Conservation (phyloP, 2,797 vertebrate species). For the Chiloscyllium punctatum region DNA sequence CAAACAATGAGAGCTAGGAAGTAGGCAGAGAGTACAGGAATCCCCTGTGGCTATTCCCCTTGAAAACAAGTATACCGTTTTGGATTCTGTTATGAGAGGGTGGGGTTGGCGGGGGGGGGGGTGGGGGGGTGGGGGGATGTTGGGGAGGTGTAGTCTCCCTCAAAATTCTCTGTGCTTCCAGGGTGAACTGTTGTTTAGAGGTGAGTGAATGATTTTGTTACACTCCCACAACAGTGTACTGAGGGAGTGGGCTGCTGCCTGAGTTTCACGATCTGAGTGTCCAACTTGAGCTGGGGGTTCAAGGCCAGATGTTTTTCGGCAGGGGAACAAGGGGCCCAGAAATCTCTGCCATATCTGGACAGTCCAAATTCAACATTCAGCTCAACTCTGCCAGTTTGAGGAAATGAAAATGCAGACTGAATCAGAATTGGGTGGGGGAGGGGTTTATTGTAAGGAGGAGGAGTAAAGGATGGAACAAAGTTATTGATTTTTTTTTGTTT, state of each 20-base stretch:
- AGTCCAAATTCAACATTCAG: too few species aligned
- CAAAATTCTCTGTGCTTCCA: background rate
- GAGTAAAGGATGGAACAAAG: background rate
- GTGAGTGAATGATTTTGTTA: background rate
- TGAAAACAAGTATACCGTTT: too few species aligned
- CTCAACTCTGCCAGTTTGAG: background rate
- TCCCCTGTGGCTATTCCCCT: too few species aligned
- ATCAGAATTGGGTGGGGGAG: background rate
- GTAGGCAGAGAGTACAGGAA: too few species aligned
- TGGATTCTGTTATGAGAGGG: too few species aligned
- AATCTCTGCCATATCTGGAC: background rate
- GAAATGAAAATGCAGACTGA: background rate
- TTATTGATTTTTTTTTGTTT: background rate
- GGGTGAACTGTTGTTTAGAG: background rate
- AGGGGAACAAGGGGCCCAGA: background rate
- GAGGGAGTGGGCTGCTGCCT: background rate
- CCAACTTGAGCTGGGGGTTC: too few species aligned
- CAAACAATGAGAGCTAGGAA: too few species aligned
- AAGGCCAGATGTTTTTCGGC: background rate
- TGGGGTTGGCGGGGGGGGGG: too few species aligned
- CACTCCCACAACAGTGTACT: too few species aligned
- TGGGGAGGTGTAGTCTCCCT: too few species aligned
- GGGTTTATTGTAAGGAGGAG: background rate
- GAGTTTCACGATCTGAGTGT: too few species aligned
- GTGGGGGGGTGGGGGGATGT: too few species aligned